These are phyloP conservation scores for Indri indri DNA, from an alignment of 2,113 vertebrate species.

Conservation along the genomic window DNA sequence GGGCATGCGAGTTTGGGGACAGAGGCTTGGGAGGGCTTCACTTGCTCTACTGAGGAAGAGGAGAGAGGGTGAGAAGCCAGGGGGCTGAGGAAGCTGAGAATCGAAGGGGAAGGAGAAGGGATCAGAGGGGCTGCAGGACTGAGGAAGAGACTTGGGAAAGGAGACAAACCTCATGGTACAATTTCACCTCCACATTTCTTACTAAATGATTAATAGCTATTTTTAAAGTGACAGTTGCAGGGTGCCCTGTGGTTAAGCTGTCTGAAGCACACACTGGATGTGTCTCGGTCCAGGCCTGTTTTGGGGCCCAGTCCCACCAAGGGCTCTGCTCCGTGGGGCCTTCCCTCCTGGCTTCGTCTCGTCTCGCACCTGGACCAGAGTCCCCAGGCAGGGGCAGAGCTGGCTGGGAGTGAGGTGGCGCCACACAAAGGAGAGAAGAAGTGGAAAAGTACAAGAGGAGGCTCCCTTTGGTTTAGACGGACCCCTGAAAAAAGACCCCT, in stretches of 20 bases:
- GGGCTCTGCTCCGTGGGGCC: background rate
- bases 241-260: background rate
- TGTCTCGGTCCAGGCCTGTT: background rate
- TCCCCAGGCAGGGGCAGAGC: too few species aligned
- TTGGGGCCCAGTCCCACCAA: background rate
- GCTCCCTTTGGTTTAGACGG: background rate
- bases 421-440: background rate
- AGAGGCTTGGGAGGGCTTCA: background rate
- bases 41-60: background rate
- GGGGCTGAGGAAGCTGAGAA: background rate
- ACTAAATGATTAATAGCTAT: background rate
- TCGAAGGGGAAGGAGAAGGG: too few species aligned
- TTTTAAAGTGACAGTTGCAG: background rate
- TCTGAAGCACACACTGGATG: background rate
- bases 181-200: background rate
- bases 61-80: background rate
- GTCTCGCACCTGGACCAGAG: background rate
- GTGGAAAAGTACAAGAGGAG: background rate
- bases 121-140: background rate
- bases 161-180: background rate
- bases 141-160: background rate
- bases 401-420: background rate
- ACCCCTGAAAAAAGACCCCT: background rate
- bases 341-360: background rate
- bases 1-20: background rate